A percentile compares a stretch with the other conserved stretches of the same genome.
These are phyloP conservation scores for Sesia apiformis DNA, from an alignment of 2,888 invertebrate genomes.

Conservation along the genomic window DNA sequence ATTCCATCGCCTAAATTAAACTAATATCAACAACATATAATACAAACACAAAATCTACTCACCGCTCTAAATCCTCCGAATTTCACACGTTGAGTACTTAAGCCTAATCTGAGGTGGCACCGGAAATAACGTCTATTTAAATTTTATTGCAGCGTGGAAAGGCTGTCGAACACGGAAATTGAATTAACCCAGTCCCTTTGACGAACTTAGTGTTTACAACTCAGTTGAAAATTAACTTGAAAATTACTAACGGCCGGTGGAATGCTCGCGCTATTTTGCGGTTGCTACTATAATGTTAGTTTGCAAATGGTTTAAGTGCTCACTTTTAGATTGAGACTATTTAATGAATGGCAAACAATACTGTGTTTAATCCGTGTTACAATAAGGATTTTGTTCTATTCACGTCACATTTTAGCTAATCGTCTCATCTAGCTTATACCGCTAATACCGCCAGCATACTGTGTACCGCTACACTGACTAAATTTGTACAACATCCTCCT, in stretches of 20 bases:
- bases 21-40: too few species aligned
- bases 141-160: slow-evolving; percentile 44
- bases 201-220: slow-evolving; percentile 53
- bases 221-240: slow-evolving; percentile 30
- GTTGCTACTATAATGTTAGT: slow-evolving; percentile 17
- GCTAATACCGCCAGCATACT: too few species aligned
- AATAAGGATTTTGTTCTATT: too few species aligned
- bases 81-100: slow-evolving; percentile 22
- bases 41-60: neutral
- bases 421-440: too few species aligned
- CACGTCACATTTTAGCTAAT: too few species aligned
- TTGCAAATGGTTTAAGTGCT: too few species aligned
- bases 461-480: too few species aligned
- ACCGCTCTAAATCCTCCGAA: slow-evolving; percentile 8
- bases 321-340: too few species aligned
- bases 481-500: too few species aligned
- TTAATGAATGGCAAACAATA: too few species aligned
- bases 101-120: slow-evolving; percentile 41
- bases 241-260: slow-evolving; percentile 38
- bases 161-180: slow-evolving; percentile 51
- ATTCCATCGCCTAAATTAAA: too few species aligned
- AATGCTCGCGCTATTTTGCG: slow-evolving; percentile 11
- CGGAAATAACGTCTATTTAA: slow-evolving; percentile 52
- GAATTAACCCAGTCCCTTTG: slow-evolving; percentile 57
- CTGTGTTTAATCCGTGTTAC: too few species aligned